Conservation (phyloP, 2,888 invertebrate species). For the Malthinus flaveolus region DNA sequence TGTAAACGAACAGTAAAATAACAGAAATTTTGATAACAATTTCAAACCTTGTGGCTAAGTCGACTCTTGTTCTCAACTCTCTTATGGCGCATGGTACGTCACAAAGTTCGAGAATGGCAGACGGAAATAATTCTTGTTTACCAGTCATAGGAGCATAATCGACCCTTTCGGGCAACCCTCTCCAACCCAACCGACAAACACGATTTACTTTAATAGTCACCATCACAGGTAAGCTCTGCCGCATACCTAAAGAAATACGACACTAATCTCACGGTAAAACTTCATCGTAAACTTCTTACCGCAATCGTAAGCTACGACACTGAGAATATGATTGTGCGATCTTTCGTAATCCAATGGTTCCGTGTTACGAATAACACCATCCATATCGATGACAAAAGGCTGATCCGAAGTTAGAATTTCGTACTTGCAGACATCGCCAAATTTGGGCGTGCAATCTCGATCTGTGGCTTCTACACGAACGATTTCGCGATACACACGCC, state of each 20-base stretch:
- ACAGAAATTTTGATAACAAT: background rate
- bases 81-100: slow-evolving; percentile 62
- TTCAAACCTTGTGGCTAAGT: slow-evolving; percentile 52
- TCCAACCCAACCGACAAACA: slow-evolving; percentile 57
- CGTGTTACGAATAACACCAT: slow-evolving; percentile 93
- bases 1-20: slow-evolving; percentile 54
- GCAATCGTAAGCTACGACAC: slow-evolving; percentile 96
- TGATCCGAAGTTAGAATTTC: slow-evolving; percentile 91
- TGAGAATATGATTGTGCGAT: slow-evolving; percentile 94
- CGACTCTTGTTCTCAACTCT: slow-evolving; percentile 57
- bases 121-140: slow-evolving; percentile 78
- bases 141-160: slow-evolving; percentile 87
- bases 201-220: slow-evolving; percentile 84
- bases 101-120: slow-evolving; percentile 69
- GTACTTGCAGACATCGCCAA: slow-evolving; percentile 96
- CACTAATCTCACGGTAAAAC: slow-evolving; percentile 4
- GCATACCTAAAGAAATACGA: slow-evolving; percentile 61
- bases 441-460: slow-evolving; percentile 92
- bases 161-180: slow-evolving; percentile 78
- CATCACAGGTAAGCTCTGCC: slow-evolving; percentile 90
- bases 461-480: slow-evolving; percentile 91
- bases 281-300: slow-evolving; percentile 55
- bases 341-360: slow-evolving; percentile 90
- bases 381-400: slow-evolving; percentile 89
- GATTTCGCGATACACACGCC: slow-evolving; percentile 85